Evolutionary conservation across 2,797 vertebrate genomes (phyloP).

Genomic region (Neopelma chrysocephalum): DNA sequence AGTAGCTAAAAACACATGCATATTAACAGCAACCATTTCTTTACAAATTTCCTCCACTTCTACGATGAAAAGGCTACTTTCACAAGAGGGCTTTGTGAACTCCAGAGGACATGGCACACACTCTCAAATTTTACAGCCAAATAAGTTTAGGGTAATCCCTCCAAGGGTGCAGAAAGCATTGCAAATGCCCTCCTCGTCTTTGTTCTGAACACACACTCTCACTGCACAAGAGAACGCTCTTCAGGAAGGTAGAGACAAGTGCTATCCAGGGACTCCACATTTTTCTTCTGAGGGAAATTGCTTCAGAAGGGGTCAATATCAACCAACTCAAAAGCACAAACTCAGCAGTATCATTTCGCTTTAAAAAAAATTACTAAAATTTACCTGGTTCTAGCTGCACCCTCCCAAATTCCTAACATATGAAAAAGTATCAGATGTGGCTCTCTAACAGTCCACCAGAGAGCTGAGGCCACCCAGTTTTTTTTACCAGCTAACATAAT

Average conservation of each 20-base stretch:
- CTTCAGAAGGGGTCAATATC: not conserved
- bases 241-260: not conserved
- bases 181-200: not conserved
- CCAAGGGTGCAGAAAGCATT: not conserved
- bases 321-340: not conserved
- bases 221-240: accelerated
- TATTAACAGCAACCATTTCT: not conserved
- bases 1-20: not conserved
- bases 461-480: not conserved
- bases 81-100: not conserved
- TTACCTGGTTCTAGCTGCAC: not conserved
- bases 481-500: not conserved
- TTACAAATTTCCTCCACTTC: not conserved
- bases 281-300: not conserved
- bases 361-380: not conserved
- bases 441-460: not conserved
- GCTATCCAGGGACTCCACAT: not conserved
- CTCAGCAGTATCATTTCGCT: not conserved
- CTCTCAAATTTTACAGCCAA: not conserved
- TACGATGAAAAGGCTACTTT: not conserved
- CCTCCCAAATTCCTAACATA: not conserved
- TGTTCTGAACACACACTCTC: not conserved
- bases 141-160: not conserved
- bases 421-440: not conserved
- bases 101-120: not conserved